Percentiles rank a stretch among this genome's conserved stretches.
phyloP scores from a whole-genome alignment of 2,113 vertebrate species.

The Macquaria australasica region DNA sequence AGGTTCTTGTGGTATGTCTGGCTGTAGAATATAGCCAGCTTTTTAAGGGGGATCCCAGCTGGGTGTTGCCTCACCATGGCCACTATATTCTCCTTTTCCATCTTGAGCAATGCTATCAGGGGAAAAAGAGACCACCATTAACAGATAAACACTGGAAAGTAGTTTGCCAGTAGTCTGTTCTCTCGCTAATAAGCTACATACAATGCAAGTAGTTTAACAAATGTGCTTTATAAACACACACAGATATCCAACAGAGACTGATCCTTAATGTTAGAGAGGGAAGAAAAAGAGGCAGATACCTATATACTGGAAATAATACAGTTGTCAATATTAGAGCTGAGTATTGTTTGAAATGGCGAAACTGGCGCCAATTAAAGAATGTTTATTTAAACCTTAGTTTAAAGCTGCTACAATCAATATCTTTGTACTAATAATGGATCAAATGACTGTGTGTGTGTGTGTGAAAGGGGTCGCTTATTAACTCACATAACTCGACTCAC shows the following conservation, averaged over 20 bases:
- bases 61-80: constrained; percentile 68
- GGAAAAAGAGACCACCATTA: constrained; percentile 4
- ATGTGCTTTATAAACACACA: neutral
- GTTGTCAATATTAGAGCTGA: neutral
- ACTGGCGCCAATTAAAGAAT: neutral
- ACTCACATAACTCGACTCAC: no score
- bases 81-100: constrained; percentile 65
- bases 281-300: neutral
- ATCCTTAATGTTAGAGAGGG: neutral
- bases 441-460: neutral
- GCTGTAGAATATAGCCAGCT: constrained; percentile 54
- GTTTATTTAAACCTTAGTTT: no score
- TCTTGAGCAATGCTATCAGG: constrained; percentile 42
- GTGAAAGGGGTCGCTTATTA: neutral
- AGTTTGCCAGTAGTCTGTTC: neutral
- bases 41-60: constrained; percentile 71
- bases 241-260: neutral
- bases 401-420: neutral
- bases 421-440: neutral
- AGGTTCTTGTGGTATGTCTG: constrained; percentile 70
- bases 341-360: neutral
- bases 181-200: neutral
- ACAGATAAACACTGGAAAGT: neutral
- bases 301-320: neutral
- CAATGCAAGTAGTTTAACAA: neutral